Conservation (phyloP, 1,140 invertebrate genomes). For the Scaptomyza hsui region DNA sequence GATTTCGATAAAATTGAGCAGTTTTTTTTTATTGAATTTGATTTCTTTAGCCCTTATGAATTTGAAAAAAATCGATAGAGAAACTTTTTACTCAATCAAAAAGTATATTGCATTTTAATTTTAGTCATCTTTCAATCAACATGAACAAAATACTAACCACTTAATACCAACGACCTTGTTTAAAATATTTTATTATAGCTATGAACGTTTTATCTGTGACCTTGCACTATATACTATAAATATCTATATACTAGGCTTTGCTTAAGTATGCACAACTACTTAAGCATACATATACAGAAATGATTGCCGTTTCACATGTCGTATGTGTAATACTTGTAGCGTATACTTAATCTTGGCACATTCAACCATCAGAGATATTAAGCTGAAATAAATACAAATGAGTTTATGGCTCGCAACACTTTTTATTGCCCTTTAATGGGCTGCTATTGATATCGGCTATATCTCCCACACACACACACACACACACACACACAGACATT, state of each 20-base stretch:
- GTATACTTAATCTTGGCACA: constrained; percentile 16
- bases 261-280: not conserved
- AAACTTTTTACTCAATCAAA: no score
- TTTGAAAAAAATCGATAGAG: no score
- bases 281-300: not conserved
- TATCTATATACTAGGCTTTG: no score
- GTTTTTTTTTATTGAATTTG: no score
- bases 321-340: not conserved
- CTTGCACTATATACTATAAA: not conserved
- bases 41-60: no score
- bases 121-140: no score
- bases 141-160: no score
- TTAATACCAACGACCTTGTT: not conserved
- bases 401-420: not conserved
- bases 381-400: not conserved
- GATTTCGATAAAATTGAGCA: no score
- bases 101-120: no score
- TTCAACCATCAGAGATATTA: not conserved
- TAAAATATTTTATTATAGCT: not conserved
- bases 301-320: no score
- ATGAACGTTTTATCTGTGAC: not conserved
- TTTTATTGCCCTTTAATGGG: not conserved
- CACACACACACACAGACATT: not conserved
- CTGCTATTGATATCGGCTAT: not conserved
- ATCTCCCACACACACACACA: not conserved